Base-by-base conservation (phyloP, 35 echinoderm and acorn worm genomes). In the Apostichopus californicus region DNA sequence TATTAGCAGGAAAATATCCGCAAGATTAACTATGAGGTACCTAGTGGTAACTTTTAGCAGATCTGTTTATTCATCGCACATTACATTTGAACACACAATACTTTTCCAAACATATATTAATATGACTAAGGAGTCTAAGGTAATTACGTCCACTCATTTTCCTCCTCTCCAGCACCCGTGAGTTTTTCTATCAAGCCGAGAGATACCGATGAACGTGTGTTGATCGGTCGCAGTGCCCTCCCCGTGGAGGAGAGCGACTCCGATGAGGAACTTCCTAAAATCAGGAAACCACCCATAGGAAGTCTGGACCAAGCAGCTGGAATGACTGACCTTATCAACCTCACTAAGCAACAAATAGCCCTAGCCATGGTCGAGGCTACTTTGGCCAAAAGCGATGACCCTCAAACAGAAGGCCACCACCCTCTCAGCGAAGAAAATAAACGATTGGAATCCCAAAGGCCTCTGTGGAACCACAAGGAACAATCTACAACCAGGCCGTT, bases 151-250 rank as follows among this genome's bases (percentile, higher is more conserved):
- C 34, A 46, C 34, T 46, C 34, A 46, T 46, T 25, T 25, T 17
- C 6, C 52, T 57, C 55, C 17, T 83, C 21, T 54, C 5, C 86
- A 98, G 97, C 88, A 57, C 93, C 97, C 83, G 95, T 99, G 73
- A 93, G 93, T 73, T 99, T 99, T 63, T 95, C 97, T 79, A 99
- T 99, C 60, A 99, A 99, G 92, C 26, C 93, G 25, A 96, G 96
- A 92, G 92, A 83, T 6, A 52, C 80, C 25, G 92, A 94, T 55
- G 95, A 99, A 71, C 90, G 93, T 55, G 68, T 90, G 21, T 64
- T 94, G 59, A 93, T 94, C 18, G 92, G 92, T 25, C 87, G 89
- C 65, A 99, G 97, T 84, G 95, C 97, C 79, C 91, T 99, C 5
- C 97, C 97, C 0, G 28, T 93, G 11, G 95, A 98, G 75, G 95